These are phyloP conservation scores for Sturmia bella DNA, from an alignment of 2,888 invertebrate species.

Conservation along the genomic window DNA sequence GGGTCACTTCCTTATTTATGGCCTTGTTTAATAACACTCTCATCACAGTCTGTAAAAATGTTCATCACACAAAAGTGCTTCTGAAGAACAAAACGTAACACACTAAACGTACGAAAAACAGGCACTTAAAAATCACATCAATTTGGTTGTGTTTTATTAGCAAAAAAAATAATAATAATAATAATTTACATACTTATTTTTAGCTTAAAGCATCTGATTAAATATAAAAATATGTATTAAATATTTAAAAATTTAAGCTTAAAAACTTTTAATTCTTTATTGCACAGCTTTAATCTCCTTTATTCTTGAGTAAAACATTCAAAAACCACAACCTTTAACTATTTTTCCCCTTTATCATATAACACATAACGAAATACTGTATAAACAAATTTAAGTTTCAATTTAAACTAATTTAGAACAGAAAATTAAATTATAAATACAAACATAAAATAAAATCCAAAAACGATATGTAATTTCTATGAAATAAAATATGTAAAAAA, in stretches of 20 bases:
- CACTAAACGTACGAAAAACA: too few relatives aligned
- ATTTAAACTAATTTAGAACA: constrained; percentile 52
- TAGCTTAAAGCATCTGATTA: constrained; percentile 50
- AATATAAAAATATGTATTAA: background rate
- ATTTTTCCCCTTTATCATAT: constrained; percentile 3
- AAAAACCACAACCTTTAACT: constrained; percentile 5
- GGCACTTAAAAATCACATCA: constrained; percentile 75
- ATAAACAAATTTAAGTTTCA: constrained; percentile 56
- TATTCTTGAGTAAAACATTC: constrained; percentile 16
- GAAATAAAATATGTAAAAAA: constrained; percentile 75
- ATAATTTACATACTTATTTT: constrained; percentile 24
- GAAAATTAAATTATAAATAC: constrained; percentile 32
- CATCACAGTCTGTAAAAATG: too few relatives aligned
- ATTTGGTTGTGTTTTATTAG: constrained; percentile 80
- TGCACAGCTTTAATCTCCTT: constrained; percentile 43
- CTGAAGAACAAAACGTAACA: too few relatives aligned
- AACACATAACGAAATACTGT: constrained; percentile 9
- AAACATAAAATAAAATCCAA: constrained; percentile 61
- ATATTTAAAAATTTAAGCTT: constrained; percentile 3
- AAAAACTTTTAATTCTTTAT: constrained; percentile 25
- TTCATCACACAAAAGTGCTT: too few relatives aligned
- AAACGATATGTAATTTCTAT: constrained; percentile 76
- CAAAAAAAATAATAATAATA: constrained; percentile 16
- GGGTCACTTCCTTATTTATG: too few relatives aligned
- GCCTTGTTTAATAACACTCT: too few relatives aligned